phyloP scores from a whole-genome alignment of 2,797 vertebrate species.

The Chaetodon trifasciatus region DNA sequence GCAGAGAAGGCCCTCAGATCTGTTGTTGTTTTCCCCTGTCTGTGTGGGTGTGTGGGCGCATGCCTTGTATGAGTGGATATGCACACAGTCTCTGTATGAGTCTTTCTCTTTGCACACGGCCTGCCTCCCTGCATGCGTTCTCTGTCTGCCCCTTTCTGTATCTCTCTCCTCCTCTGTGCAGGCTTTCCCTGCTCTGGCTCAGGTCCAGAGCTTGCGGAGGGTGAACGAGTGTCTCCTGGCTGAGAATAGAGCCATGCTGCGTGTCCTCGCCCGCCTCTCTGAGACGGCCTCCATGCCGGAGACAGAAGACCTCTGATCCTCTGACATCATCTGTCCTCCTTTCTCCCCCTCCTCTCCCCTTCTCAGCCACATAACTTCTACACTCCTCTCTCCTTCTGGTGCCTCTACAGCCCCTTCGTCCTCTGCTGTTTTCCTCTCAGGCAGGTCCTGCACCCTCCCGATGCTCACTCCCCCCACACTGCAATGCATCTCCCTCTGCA shows the following conservation, averaged over 20 bases:
- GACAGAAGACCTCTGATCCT: slow-evolving; percentile 93
- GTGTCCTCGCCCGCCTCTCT: slow-evolving; percentile 91
- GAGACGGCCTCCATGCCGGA: slow-evolving; percentile 90
- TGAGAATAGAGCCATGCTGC: slow-evolving; percentile 95
- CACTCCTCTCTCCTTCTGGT: slow-evolving; percentile 79
- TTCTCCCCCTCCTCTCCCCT: slow-evolving; percentile 62
- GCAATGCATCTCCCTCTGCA: slow-evolving; percentile 45
- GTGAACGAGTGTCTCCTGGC: slow-evolving; percentile 93
- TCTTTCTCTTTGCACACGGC: slow-evolving; percentile 54
- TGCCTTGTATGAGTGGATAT: slow-evolving; percentile 42
- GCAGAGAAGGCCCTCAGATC: slow-evolving; percentile 26
- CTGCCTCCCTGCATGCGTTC: slow-evolving; percentile 60
- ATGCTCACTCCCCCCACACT: slow-evolving; percentile 33
- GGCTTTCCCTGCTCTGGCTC: slow-evolving; percentile 93
- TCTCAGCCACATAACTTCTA: slow-evolving; percentile 63
- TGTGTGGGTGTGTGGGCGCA: slow-evolving; percentile 45
- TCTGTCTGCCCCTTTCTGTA: slow-evolving; percentile 63
- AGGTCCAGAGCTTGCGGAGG: slow-evolving; percentile 92
- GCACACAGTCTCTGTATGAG: slow-evolving; percentile 22
- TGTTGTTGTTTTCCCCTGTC: slow-evolving; percentile 26
- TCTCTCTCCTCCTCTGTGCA: slow-evolving; percentile 86
- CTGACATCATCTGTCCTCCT: slow-evolving; percentile 63
- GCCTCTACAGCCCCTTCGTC: slow-evolving; percentile 77
- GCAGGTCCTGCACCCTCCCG: slow-evolving; percentile 86
- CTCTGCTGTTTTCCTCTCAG: slow-evolving; percentile 88